phyloP scores from a whole-genome alignment of 2,797 vertebrate species.

The Melanogrammus aeglefinus region DNA sequence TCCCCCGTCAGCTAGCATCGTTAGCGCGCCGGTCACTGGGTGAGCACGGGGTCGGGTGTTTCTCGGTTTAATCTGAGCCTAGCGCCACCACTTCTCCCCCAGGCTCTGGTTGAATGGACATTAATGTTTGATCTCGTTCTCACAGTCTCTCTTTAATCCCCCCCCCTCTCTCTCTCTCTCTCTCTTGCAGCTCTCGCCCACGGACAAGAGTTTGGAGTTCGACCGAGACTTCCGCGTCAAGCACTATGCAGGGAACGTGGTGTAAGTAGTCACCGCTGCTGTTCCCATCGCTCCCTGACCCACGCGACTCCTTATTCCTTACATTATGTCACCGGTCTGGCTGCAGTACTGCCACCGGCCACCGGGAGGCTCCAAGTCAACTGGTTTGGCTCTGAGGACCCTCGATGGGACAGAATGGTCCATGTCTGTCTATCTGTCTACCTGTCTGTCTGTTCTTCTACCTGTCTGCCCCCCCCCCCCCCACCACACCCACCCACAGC shows the following conservation, averaged over 20 bases:
- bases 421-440: too few relatives aligned
- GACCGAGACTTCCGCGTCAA: conserved; percentile 94
- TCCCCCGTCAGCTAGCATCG: too few relatives aligned
- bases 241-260: conserved; percentile 93
- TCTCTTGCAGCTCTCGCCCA: conserved; percentile 81
- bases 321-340: too few relatives aligned
- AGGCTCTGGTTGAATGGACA: not conserved
- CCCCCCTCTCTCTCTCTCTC: not conserved
- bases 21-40: not conserved
- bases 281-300: too few relatives aligned
- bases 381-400: too few relatives aligned
- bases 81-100: not conserved
- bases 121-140: conserved; percentile 16
- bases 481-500: too few relatives aligned
- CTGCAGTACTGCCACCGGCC: too few relatives aligned
- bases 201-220: conserved; percentile 93
- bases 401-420: too few relatives aligned
- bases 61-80: not conserved
- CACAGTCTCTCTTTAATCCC: not conserved
- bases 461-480: too few relatives aligned
- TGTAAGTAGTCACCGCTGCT: conserved; percentile 77
- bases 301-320: not conserved
- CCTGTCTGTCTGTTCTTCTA: too few relatives aligned
- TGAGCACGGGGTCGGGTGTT: too few relatives aligned
- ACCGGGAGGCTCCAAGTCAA: too few relatives aligned